Conservation (phyloP, 1,140 invertebrate species). For the Belonocnema kinseyi region DNA sequence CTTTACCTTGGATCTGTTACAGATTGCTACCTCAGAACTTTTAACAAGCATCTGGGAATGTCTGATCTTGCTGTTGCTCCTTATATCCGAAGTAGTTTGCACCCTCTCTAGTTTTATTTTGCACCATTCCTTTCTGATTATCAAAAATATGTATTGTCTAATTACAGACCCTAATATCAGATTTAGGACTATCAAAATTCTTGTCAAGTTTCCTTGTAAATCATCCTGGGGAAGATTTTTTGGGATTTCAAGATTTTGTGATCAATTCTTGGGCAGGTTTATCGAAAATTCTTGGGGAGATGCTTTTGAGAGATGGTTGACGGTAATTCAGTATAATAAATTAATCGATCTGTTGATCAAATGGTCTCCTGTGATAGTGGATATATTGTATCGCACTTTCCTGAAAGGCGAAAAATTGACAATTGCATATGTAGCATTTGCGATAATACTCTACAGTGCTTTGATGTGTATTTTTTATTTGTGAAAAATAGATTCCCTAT, state of each 20-base stretch:
- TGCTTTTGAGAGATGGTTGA: neutral
- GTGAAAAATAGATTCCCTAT: neutral
- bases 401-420: neutral
- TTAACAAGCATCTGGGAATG: neutral
- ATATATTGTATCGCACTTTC: neutral
- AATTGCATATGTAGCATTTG: neutral
- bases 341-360: neutral
- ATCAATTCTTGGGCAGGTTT: neutral
- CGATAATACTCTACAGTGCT: neutral
- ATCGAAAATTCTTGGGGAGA: neutral
- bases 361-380: neutral
- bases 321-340: neutral
- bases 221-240: neutral
- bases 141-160: neutral
- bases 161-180: neutral
- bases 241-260: constrained; percentile 2
- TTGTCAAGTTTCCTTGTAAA: neutral
- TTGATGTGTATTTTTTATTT: neutral
- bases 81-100: neutral
- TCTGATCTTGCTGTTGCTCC: neutral
- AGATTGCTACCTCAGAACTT: neutral
- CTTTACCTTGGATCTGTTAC: neutral
- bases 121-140: neutral
- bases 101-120: neutral
- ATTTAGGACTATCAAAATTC: neutral